Evolutionary conservation across 2,113 vertebrate genomes (phyloP), one percentile per base, ranked within the genome.

Genomic region (Marmota flaviventris): DNA sequence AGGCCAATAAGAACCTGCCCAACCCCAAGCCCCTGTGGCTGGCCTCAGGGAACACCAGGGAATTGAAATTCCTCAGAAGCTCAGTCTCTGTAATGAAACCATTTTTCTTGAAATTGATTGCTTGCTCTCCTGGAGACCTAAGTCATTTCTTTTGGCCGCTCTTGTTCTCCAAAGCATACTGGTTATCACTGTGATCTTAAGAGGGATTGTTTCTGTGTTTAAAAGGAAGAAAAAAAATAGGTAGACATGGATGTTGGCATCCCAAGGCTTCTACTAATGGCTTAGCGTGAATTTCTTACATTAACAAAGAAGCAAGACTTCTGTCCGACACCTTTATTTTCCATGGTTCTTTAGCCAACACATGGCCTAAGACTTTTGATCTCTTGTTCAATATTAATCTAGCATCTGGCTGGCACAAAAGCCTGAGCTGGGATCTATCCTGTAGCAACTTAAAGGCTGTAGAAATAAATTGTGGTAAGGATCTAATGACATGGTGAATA

Each of bases 21-120:
- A 97, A 67, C 42, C 82, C 86, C 45, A 39, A 79, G 95, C 51
- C 91, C 89, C 79, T 69, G 93, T 79, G 70, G 3, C 58, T 20
- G 81, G 82, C 91, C 95, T 92, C 10, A 2, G 72, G 93, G 87
- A 94, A 20, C 79, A 97, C 58, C 39, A 89, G 76, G 96, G 96
- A 98, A 96, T 81, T 94, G 94, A 97, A 95, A 96, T 97, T 91
- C 82, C 88, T 96, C 78, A 75, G 87, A 56, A 58, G 58, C 39
- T 89, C 81, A 92, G 61, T 94, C 67, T 96, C 63, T 91, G 42
- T 97, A 94, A 98, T 98, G 92, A 97, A 98, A 84, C 78, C 81
- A 32, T 98, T 98, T 96, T 98, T 89, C 75, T 94, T 65, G 53
- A 94, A 97, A 97, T 84, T 96, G 95, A 94, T 93, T 94, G n/a